Base-by-base conservation (phyloP, 2,888 invertebrate species). In the Scaeva pyrastri region DNA sequence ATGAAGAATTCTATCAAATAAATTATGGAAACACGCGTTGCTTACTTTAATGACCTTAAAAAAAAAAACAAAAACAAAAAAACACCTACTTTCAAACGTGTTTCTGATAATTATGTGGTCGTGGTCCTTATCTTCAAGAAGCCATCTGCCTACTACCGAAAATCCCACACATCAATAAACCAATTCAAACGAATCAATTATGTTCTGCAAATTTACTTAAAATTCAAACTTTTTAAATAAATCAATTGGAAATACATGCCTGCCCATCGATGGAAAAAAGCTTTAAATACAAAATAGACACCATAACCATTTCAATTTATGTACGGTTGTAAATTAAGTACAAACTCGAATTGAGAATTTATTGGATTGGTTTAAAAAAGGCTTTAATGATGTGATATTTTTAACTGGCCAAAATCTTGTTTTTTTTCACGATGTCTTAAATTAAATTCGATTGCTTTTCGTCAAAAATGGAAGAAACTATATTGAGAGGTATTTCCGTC, bases 11-110 rank as follows among this genome's bases (percentile, higher is more conserved):
- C 52, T n/a, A 23, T 52, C 68, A 68, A 39, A 50, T 68, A 52
- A 68, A 68, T 68, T 68, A 68, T 68, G 68, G 39, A 52, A 68
- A 52, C 52, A 68, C 48, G n/a, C 23, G n/a, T 52, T 68, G 16
- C 8, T 23, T 68, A 52, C 68, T 10, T n/a, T n/a, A n/a, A n/a
- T n/a, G n/a, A n/a, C n/a, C n/a, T n/a, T n/a, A n/a, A n/a, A n/a
- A n/a, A n/a, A 23, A 4, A 3, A 12, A 58, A 36, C 10, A 8
- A 45, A 21, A 48, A 58, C 4, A 8, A 45, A 19, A 48, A 66
- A 36, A 66, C 50, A 66, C 66, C 48, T 66, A 4, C 19, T 39
- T 41, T 41, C n/a, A 12, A 43, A n/a, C 11, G n/a, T 12, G n/a
- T 43, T 62, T 48, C 31, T 26, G 1, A 6, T 64, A 10, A 8